These are phyloP conservation scores for Ferrisia virgata DNA, from an alignment of 2,888 invertebrate genomes.

Conservation along the genomic window DNA sequence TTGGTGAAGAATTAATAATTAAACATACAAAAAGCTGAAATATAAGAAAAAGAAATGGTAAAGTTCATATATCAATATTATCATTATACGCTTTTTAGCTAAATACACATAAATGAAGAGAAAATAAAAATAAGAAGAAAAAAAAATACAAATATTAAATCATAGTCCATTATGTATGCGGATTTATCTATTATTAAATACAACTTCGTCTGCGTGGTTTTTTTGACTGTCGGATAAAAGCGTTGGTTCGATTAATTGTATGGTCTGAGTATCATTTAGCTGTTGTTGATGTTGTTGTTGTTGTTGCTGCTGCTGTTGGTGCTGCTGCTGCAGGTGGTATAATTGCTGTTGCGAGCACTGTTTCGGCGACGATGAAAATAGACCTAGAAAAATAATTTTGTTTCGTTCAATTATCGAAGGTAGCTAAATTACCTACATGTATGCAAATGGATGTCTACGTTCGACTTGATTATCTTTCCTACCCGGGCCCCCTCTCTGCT, in stretches of 20 bases:
- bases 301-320: not conserved
- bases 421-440: not conserved
- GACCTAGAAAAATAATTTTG: not conserved
- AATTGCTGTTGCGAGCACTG: conserved; percentile 35
- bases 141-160: conserved; percentile 1
- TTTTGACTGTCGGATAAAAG: not conserved
- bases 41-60: conserved; percentile 15
- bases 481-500: no score
- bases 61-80: conserved; percentile 12
- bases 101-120: not conserved
- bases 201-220: conserved; percentile 2
- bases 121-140: not conserved
- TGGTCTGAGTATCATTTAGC: conserved; percentile 15
- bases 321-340: no score
- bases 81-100: conserved; percentile 27
- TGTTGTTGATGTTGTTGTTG: conserved; percentile 2
- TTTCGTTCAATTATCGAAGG: not conserved
- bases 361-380: conserved; percentile 38
- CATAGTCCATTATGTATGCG: not conserved
- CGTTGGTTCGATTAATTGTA: not conserved
- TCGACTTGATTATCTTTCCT: no score
- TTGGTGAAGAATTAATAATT: conserved; percentile 33
- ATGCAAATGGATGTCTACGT: no score
- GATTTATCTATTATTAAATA: conserved; percentile 17
- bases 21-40: conserved; percentile 29